Conservation (phyloP, 2,888 invertebrate genomes). For the Blera fallax region DNA sequence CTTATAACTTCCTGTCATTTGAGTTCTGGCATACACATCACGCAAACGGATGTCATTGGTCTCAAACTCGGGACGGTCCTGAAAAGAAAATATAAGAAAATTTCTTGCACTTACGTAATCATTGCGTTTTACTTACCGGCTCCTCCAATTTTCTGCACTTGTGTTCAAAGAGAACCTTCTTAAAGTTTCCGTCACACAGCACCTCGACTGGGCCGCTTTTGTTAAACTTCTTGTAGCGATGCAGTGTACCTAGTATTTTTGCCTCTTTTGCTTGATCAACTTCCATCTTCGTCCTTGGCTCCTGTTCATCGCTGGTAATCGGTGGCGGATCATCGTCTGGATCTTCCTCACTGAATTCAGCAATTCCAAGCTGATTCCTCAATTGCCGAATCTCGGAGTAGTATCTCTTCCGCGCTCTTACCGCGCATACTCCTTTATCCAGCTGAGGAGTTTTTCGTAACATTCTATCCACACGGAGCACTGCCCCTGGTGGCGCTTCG, state of each 20-base stretch:
- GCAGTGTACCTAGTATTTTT: constrained; percentile 59
- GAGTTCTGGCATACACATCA: constrained; percentile 83
- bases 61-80: constrained; percentile 89
- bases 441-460: constrained; percentile 80
- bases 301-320: not conserved
- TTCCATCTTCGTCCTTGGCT: constrained; percentile 49
- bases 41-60: constrained; percentile 89
- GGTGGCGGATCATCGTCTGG: constrained; percentile 73
- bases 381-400: constrained; percentile 87
- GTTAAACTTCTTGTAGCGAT: constrained; percentile 52
- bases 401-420: constrained; percentile 83
- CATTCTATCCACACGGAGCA: constrained; percentile 74
- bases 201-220: constrained; percentile 34
- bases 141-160: constrained; percentile 87
- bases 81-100: constrained; percentile 74
- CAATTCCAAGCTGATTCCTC: constrained; percentile 87
- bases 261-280: constrained; percentile 60
- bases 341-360: constrained; percentile 79
- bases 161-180: constrained; percentile 87
- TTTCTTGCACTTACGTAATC: not conserved
- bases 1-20: constrained; percentile 79
- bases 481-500: constrained; percentile 85
- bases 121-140: constrained; percentile 83
- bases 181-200: constrained; percentile 79
- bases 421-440: constrained; percentile 82